A percentile compares a stretch with the other conserved stretches of the same genome.
Conservation (phyloP, 2,888 invertebrate species). For the Apodemia duryi region DNA sequence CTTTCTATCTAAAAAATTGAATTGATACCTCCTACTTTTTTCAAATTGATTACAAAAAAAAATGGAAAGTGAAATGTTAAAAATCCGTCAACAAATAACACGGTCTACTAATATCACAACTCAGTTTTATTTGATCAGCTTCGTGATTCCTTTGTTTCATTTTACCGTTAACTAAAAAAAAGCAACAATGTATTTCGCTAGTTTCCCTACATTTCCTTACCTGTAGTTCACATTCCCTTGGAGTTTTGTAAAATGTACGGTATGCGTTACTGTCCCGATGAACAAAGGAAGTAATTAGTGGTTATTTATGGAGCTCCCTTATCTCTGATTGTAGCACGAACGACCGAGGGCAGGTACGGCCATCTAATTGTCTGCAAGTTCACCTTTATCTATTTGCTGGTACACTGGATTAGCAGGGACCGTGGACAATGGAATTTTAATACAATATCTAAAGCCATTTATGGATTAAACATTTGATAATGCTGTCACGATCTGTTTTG, state of each 20-base stretch:
- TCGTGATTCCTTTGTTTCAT: neutral
- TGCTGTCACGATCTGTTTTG: slow-evolving; percentile 25
- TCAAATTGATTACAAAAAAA: too few relatives aligned
- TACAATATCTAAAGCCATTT: slow-evolving; percentile 28
- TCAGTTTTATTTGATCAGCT: neutral
- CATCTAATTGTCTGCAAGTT: slow-evolving; percentile 30
- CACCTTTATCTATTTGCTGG: slow-evolving; percentile 15
- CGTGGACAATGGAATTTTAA: slow-evolving; percentile 13
- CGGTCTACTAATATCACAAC: neutral
- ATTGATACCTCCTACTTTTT: too few relatives aligned
- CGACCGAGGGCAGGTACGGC: slow-evolving; percentile 29
- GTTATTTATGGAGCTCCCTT: slow-evolving; percentile 66
- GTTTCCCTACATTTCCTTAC: slow-evolving; percentile 4
- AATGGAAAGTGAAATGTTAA: too few relatives aligned
- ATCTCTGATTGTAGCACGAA: slow-evolving; percentile 57
- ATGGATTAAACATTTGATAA: slow-evolving; percentile 29
- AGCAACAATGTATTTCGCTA: slow-evolving; percentile 3
- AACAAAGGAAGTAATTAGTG: slow-evolving; percentile 64
- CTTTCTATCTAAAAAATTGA: too few relatives aligned
- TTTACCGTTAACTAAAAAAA: neutral
- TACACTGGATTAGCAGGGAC: slow-evolving; percentile 15
- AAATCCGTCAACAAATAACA: neutral
- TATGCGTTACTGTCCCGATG: slow-evolving; percentile 26
- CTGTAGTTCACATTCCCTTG: slow-evolving; percentile 11
- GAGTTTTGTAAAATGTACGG: slow-evolving; percentile 17